Evolutionary conservation across 2,797 vertebrate species (phyloP).

Genomic region (Spondyliosoma cantharus): DNA sequence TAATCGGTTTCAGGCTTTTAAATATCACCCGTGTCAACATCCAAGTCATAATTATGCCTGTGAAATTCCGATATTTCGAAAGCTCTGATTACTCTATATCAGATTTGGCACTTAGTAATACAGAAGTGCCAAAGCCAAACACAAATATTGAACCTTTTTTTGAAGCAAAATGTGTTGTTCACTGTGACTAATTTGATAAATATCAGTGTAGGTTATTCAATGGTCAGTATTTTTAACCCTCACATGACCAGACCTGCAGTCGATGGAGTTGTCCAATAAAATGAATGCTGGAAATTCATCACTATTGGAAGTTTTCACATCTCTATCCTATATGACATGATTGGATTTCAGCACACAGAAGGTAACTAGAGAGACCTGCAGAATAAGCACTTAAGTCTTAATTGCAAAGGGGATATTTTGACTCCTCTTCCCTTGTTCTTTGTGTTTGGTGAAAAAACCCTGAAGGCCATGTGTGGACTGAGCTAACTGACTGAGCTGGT

Average conservation of each 20-base stretch:
- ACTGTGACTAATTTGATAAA: neutral
- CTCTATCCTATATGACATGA: neutral
- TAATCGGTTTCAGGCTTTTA: slow-evolving; percentile 34
- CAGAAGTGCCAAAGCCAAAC: neutral
- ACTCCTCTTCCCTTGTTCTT: slow-evolving; percentile 19
- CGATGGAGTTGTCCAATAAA: neutral
- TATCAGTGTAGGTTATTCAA: neutral
- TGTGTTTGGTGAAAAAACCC: slow-evolving; percentile 23
- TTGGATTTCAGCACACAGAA: neutral
- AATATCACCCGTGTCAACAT: slow-evolving; percentile 27
- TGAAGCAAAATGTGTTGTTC: neutral
- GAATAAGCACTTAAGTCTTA: neutral
- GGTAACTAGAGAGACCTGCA: neutral
- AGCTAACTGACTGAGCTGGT: slow-evolving; percentile 31
- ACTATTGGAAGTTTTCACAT: neutral
- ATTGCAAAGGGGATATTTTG: neutral
- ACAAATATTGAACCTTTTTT: neutral
- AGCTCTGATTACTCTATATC: neutral
- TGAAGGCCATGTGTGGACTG: slow-evolving; percentile 14
- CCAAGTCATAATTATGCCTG: slow-evolving; percentile 30
- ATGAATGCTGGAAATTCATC: neutral
- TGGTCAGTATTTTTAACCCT: neutral
- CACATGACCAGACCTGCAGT: neutral
- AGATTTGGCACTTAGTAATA: neutral
- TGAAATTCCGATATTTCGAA: slow-evolving; percentile 6